phyloP scores from a whole-genome alignment of 2,113 vertebrate genomes.

The Piprites chloris region DNA sequence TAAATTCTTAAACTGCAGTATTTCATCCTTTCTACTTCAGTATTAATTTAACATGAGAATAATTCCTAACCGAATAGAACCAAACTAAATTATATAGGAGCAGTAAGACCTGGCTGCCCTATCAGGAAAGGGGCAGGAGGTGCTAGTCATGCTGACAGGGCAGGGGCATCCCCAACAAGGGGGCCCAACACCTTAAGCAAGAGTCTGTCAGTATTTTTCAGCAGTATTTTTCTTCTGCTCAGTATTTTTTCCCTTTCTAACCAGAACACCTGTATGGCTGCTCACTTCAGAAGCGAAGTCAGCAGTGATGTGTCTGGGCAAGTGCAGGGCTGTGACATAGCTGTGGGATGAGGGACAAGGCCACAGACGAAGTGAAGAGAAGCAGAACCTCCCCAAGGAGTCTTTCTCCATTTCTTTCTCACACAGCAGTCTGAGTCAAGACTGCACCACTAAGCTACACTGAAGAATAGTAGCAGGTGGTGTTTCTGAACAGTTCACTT shows the following conservation, averaged over 20 bases:
- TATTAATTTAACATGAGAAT: background rate
- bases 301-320: background rate
- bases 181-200: fast-evolving
- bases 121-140: background rate
- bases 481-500: background rate
- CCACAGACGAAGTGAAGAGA: background rate
- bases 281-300: background rate
- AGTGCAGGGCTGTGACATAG: background rate
- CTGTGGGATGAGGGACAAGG: background rate
- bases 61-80: background rate
- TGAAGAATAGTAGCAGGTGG: background rate
- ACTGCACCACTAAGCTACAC: background rate
- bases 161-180: fast-evolving
- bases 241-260: background rate
- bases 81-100: background rate
- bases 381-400: fast-evolving
- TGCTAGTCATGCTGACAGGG: fast-evolving
- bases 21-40: background rate
- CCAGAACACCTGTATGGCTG: fast-evolving
- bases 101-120: background rate
- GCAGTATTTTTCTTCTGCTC: background rate
- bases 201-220: background rate
- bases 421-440: background rate
- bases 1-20: background rate
- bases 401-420: background rate